phyloP scores from a whole-genome alignment of 1,140 invertebrate species.

The Philopotamus ludificatus region DNA sequence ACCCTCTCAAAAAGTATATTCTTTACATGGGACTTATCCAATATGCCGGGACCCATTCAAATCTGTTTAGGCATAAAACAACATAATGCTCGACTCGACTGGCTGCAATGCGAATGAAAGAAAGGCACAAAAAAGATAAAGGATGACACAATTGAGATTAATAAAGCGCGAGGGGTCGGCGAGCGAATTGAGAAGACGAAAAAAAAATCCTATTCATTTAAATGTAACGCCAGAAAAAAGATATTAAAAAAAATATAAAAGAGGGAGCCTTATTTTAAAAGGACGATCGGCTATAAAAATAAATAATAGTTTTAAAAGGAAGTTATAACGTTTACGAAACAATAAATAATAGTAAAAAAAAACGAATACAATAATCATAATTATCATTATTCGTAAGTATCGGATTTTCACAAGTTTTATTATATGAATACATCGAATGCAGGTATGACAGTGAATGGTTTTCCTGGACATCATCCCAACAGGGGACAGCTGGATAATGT shows the following conservation, averaged over 20 bases:
- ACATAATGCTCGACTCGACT: slow-evolving; percentile 39
- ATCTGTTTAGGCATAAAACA: slow-evolving; percentile 42
- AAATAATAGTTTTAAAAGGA: slow-evolving; percentile 33
- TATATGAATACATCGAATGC: not conserved
- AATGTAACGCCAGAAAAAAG: slow-evolving; percentile 40
- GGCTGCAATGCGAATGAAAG: slow-evolving; percentile 29
- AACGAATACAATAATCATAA: too few species aligned
- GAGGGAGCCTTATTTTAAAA: slow-evolving; percentile 28
- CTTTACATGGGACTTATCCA: slow-evolving; percentile 19
- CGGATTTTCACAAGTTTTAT: not conserved
- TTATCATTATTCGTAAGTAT: not conserved
- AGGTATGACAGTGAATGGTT: not conserved
- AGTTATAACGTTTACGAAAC: slow-evolving; percentile 3
- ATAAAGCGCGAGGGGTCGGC: slow-evolving; percentile 36
- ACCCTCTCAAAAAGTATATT: slow-evolving; percentile 3
- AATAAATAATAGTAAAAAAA: not conserved
- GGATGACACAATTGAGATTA: slow-evolving; percentile 30
- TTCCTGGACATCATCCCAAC: slow-evolving; percentile 1
- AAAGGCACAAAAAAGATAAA: slow-evolving; percentile 32
- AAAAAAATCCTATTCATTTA: slow-evolving; percentile 40
- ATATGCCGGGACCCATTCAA: slow-evolving; percentile 34
- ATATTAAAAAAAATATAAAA: slow-evolving; percentile 31
- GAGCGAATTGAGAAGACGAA: slow-evolving; percentile 5
- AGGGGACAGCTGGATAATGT: slow-evolving; percentile 2
- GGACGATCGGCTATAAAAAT: slow-evolving; percentile 39